Base-by-base conservation (phyloP, 2,888 invertebrate species). In the Ferdinandea cuprea region DNA sequence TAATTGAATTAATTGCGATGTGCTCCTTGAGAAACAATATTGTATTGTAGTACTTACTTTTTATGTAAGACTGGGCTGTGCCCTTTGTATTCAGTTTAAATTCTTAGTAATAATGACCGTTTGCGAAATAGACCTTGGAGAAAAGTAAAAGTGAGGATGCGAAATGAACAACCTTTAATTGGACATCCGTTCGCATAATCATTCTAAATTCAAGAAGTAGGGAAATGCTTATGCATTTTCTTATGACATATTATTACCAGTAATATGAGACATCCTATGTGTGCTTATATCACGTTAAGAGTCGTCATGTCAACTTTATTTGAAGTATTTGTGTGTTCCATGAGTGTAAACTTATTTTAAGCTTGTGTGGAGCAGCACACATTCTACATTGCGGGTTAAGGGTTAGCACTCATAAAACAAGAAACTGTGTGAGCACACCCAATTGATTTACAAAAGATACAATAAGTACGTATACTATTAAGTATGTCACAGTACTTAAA, bases 391-490 rank as follows among this genome's bases (percentile, higher is more conserved):
- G 59, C 15, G 59, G 46, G 73, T 73, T 73, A 66, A 58, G 54
- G 73, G 73, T 79, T 78, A 50, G 72, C 28, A 58, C 44, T 59
- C 72, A 66, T 72, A 66, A 68, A 66, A 59, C 30, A 35, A 50
- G 28, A 65, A 59, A 50, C 50, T 25, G 8, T 56, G 32, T 35
- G 37, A 78, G 54, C 52, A 79, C 73, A 61, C 72, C 73, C 73
- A 79, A 79, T 79, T 72, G 72, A 79, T 72, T 79, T 59, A 72
- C 66, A 72, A 79, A 72, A 79, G 65, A 66, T 50, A 54, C 11
- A 11, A 8, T 15, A 37, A n/a, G 21, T 25, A n/a, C n/a, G n/a
- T n/a, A n/a, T n/a, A 19, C 13, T 30, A 42, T 35, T 58, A 78
- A 52, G 52, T 78, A 66, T 78, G 78, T 78, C 78, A 78, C 58